Evolutionary conservation across 2,113 vertebrate species (phyloP).

Genomic region (Sceloporus tristichus): DNA sequence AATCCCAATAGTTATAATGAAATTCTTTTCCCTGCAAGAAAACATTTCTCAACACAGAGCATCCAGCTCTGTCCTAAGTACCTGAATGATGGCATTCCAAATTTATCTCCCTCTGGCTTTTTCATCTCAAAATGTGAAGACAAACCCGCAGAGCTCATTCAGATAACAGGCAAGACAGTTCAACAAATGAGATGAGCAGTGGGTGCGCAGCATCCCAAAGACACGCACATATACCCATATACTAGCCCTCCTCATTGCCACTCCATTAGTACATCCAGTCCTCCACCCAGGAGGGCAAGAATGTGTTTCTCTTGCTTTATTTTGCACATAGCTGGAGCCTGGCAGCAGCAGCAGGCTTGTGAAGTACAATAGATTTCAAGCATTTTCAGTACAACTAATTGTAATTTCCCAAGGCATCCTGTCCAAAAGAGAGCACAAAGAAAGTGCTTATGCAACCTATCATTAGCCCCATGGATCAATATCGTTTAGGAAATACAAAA

Average conservation of each 20-base stretch:
- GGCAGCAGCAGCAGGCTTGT: conserved; percentile 47
- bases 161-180: conserved; percentile 12
- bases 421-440: conserved; percentile 68
- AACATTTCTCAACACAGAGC: not conserved
- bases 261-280: not conserved
- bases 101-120: conserved; percentile 26
- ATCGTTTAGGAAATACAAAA: conserved; percentile 75
- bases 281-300: conserved; percentile 22
- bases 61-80: not conserved
- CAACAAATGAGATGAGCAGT: conserved; percentile 39
- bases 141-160: conserved; percentile 35
- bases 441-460: conserved; percentile 71
- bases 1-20: too few relatives aligned
- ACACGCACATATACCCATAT: conserved; percentile 21
- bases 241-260: conserved; percentile 28
- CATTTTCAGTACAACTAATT: conserved; percentile 71
- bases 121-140: conserved; percentile 19
- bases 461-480: conserved; percentile 77
- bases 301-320: conserved; percentile 59
- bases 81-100: not conserved
- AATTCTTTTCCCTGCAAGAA: not conserved
- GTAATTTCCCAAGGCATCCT: conserved; percentile 74
- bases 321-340: conserved; percentile 63
- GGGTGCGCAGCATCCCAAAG: conserved; percentile 38
- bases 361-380: conserved; percentile 67